Conservation (phyloP, 2,797 vertebrate genomes). For the Pagetopsis macropterus region DNA sequence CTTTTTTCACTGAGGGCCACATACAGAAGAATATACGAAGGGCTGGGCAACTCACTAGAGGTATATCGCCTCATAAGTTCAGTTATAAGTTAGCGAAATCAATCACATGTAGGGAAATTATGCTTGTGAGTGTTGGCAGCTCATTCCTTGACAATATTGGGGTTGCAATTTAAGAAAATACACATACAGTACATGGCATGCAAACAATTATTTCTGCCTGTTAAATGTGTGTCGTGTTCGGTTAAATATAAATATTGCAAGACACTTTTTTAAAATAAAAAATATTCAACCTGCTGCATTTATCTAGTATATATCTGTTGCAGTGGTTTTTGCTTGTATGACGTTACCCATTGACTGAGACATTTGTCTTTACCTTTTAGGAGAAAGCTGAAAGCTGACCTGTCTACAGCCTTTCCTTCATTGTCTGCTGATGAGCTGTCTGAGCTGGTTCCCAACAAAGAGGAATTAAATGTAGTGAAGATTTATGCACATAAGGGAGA, state of each 20-base stretch:
- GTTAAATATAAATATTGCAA: neutral
- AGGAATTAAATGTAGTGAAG: slow-evolving; percentile 92
- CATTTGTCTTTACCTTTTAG: slow-evolving; percentile 68
- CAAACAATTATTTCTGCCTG: neutral
- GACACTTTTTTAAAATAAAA: neutral
- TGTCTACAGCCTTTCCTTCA: slow-evolving; percentile 85
- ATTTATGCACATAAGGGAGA: slow-evolving; percentile 92
- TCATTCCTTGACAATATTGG: too few relatives aligned
- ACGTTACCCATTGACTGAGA: neutral
- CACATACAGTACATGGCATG: neutral
- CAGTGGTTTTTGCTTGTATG: neutral
- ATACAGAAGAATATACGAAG: too few relatives aligned
- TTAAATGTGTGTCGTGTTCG: neutral
- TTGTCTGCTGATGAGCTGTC: slow-evolving; percentile 85
- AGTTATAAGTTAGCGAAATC: too few relatives aligned
- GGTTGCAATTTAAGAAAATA: neutral
- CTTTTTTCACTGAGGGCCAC: too few relatives aligned
- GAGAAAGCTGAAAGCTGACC: slow-evolving; percentile 91
- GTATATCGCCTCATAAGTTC: too few relatives aligned
- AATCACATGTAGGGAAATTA: too few relatives aligned
- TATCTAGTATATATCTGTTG: neutral
- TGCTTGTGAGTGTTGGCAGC: too few relatives aligned
- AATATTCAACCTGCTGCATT: neutral
- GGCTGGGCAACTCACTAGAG: too few relatives aligned
- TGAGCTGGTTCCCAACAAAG: slow-evolving; percentile 92